These are phyloP conservation scores for Chrosomus eos DNA, from an alignment of 2,797 vertebrate genomes.

Conservation along the genomic window DNA sequence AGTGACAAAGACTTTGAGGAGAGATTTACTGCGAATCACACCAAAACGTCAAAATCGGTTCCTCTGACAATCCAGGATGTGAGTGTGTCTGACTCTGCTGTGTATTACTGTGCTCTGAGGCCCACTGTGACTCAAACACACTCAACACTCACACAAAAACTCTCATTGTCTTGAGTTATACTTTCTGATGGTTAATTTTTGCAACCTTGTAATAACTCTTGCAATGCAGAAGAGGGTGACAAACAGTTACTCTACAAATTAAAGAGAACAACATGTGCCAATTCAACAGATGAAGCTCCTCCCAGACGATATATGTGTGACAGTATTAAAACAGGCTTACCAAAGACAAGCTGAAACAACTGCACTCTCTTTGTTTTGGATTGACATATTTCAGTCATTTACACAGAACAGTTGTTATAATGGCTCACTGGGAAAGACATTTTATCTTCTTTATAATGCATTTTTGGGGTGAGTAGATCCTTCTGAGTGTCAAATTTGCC, in stretches of 20 bases:
- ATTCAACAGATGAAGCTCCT: constrained; percentile 20
- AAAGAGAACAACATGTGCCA: not conserved
- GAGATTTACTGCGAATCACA: constrained; percentile 46
- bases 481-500: too few relatives aligned
- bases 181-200: not conserved
- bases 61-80: constrained; percentile 40
- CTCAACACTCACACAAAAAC: constrained; percentile 1
- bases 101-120: constrained; percentile 47
- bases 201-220: not conserved
- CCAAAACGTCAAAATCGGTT: constrained; percentile 37
- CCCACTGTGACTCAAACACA: constrained; percentile 37
- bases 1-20: not conserved
- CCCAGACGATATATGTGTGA: not conserved
- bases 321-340: not conserved
- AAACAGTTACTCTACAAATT: too few relatives aligned
- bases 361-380: not conserved
- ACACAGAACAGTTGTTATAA: not conserved
- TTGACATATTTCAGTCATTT: not conserved
- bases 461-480: too few relatives aligned
- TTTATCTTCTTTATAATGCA: not conserved
- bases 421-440: not conserved
- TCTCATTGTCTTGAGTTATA: not conserved
- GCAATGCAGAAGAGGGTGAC: constrained; percentile 24
- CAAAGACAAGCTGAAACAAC: not conserved
- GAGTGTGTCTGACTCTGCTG: constrained; percentile 29